These are phyloP conservation scores for Jacana jacana DNA, from an alignment of 2,113 vertebrate genomes.

Conservation along the genomic window DNA sequence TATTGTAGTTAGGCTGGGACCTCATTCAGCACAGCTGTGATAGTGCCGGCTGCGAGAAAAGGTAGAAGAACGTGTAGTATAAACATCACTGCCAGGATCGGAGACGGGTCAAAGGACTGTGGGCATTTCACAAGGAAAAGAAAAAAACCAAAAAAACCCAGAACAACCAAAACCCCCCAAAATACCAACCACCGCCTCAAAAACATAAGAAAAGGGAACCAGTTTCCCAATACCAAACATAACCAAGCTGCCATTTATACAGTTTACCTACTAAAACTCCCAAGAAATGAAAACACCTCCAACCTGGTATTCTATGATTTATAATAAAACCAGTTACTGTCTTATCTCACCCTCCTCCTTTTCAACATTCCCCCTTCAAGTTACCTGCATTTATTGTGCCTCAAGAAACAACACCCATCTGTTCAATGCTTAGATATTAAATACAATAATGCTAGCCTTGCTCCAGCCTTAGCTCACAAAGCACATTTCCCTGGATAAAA, in stretches of 20 bases:
- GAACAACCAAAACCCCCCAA: neutral
- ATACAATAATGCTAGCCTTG: neutral
- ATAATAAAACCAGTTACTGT: neutral
- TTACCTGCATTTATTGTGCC: neutral
- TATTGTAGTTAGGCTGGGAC: slow-evolving; percentile 71
- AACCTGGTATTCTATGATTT: neutral
- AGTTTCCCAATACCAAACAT: neutral
- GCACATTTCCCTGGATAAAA: neutral
- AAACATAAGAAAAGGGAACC: neutral
- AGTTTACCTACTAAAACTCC: neutral
- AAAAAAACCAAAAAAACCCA: neutral
- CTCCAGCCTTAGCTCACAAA: neutral
- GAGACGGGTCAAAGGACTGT: neutral
- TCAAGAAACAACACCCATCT: neutral
- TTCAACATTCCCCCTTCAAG: neutral
- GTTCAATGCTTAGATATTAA: neutral
- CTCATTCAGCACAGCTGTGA: slow-evolving; percentile 57
- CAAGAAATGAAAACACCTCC: neutral
- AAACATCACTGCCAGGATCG: slow-evolving; percentile 39
- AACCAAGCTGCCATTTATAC: neutral
- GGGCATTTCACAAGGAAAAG: neutral
- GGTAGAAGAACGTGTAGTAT: slow-evolving; percentile 11
- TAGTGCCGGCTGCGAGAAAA: neutral
- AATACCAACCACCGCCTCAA: neutral
- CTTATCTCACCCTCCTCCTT: neutral